A percentile compares a stretch with the other conserved stretches of the same genome.
Evolutionary conservation across 2,797 vertebrate genomes (phyloP).

Genomic region (Alosa sapidissima): DNA sequence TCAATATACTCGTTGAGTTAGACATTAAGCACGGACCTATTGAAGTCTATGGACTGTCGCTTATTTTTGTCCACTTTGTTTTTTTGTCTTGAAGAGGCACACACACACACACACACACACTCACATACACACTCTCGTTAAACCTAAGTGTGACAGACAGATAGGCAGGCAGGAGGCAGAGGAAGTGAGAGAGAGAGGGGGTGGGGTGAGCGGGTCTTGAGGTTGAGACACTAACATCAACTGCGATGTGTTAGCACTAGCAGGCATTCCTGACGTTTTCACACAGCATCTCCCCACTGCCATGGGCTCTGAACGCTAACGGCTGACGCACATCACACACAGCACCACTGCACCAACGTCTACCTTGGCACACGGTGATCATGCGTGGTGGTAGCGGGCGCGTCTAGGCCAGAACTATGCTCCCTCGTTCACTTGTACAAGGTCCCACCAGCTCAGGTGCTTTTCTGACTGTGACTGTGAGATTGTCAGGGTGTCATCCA

Average conservation of each 20-base stretch:
- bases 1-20: constrained; percentile 52
- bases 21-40: constrained; percentile 56
- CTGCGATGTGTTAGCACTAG: neutral
- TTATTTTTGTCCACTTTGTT: constrained; percentile 34
- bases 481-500: neutral
- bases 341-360: neutral
- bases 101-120: constrained; percentile 56
- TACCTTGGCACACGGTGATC: neutral
- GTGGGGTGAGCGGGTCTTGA: constrained; percentile 2
- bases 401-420: neutral
- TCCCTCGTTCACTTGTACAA: neutral
- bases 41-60: constrained; percentile 36
- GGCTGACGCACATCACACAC: neutral
- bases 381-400: neutral
- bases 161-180: constrained; percentile 23
- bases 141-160: constrained; percentile 42
- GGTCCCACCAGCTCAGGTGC: neutral
- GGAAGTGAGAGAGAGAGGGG: constrained; percentile 30
- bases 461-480: neutral
- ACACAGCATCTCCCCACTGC: neutral
- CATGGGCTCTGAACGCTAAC: neutral
- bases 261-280: neutral
- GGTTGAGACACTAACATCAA: constrained; percentile 18
- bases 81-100: constrained; percentile 39
- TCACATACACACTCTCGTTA: constrained; percentile 60